Evolutionary conservation across 2,113 vertebrate species (phyloP).

Genomic region (Pollachius pollachius): DNA sequence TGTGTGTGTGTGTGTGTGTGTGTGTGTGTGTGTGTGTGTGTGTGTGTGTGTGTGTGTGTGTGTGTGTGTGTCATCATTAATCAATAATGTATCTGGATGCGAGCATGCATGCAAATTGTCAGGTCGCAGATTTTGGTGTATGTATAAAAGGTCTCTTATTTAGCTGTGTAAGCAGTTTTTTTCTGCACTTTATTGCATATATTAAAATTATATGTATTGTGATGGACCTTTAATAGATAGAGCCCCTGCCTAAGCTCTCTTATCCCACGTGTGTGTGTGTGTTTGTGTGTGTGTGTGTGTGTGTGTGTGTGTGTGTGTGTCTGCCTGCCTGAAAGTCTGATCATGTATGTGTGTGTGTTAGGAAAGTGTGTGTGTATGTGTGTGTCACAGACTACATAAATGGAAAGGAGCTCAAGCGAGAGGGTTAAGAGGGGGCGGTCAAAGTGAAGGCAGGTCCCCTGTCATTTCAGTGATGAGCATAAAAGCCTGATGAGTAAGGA

Average conservation of each 20-base stretch:
- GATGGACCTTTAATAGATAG: slow-evolving; percentile 57
- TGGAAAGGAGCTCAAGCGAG: neutral
- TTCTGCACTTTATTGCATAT: slow-evolving; percentile 20
- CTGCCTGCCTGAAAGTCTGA: too few relatives aligned
- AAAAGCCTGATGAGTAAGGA: slow-evolving; percentile 14
- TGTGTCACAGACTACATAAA: neutral
- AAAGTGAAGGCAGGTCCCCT: slow-evolving; percentile 34
- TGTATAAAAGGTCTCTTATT: slow-evolving; percentile 43
- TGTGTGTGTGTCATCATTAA: slow-evolving; percentile 36
- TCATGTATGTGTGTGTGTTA: neutral
- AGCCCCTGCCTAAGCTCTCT: slow-evolving; percentile 36
- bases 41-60: slow-evolving; percentile 26
- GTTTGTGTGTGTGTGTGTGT: slow-evolving; percentile 6
- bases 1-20: slow-evolving; percentile 5
- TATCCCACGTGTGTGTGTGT: neutral
- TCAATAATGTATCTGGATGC: neutral
- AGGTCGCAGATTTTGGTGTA: slow-evolving; percentile 11
- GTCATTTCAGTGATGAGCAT: slow-evolving; percentile 27
- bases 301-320: slow-evolving; percentile 4
- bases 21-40: neutral
- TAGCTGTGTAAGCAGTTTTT: slow-evolving; percentile 59
- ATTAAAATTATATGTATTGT: slow-evolving; percentile 61
- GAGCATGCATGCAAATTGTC: neutral
- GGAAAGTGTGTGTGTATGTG: neutral
- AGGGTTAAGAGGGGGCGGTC: slow-evolving; percentile 21